Evolutionary conservation across 2,797 vertebrate genomes (phyloP).

Genomic region (Phrynocephalus forsythii): DNA sequence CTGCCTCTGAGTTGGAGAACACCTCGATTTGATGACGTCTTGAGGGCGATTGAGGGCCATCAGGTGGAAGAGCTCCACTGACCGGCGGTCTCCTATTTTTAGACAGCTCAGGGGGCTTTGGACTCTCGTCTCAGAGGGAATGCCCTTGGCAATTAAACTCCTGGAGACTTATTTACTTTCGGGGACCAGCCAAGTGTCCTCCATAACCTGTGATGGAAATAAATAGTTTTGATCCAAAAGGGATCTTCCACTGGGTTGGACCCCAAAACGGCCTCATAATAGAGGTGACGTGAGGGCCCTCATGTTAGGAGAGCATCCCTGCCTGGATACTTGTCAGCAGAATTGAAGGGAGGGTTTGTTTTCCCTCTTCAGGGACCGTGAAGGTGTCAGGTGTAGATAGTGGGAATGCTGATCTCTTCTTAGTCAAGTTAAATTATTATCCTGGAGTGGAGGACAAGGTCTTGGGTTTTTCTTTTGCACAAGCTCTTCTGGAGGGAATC

Average conservation of each 20-base stretch:
- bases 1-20: constrained; percentile 44
- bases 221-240: too few species aligned
- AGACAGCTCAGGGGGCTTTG: constrained; percentile 44
- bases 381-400: too few species aligned
- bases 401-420: too few species aligned
- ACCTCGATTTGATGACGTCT: constrained; percentile 30
- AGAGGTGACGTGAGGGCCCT: not conserved
- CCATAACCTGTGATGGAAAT: too few species aligned
- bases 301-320: not conserved
- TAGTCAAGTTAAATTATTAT: too few species aligned
- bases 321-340: not conserved
- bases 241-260: too few species aligned
- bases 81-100: constrained; percentile 68
- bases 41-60: constrained; percentile 54
- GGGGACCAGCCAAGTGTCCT: not conserved
- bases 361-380: not conserved
- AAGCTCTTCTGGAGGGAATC: too few species aligned
- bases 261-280: not conserved
- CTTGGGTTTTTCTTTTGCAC: too few species aligned
- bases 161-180: not conserved
- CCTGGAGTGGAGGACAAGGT: too few species aligned
- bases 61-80: constrained; percentile 57
- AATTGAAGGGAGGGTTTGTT: not conserved
- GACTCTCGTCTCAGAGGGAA: constrained; percentile 40
- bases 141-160: constrained; percentile 42